phyloP scores from a whole-genome alignment of 2,113 vertebrate species.

The Platycercus adscitus region DNA sequence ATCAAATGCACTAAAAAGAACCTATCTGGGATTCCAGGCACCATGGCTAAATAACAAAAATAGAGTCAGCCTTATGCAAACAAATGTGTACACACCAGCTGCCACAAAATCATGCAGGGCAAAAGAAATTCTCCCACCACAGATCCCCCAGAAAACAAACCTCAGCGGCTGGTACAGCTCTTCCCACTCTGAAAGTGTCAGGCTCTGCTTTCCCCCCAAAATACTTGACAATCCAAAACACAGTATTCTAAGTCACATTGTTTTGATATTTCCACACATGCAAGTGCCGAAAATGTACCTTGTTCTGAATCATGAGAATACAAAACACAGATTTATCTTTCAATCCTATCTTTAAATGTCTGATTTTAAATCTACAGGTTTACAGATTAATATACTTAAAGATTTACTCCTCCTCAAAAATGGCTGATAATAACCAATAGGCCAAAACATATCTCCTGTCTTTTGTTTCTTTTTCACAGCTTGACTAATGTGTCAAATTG shows the following conservation, averaged over 20 bases:
- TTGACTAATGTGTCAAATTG: conserved; percentile 27
- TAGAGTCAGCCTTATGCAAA: conserved; percentile 24
- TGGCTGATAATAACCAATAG: conserved; percentile 3
- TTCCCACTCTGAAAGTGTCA: background rate
- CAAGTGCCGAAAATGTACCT: background rate
- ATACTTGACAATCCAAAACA: background rate
- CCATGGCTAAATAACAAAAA: conserved; percentile 35
- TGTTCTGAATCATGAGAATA: background rate
- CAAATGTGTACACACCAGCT: background rate
- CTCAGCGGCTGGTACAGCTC: background rate
- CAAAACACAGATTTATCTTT: background rate
- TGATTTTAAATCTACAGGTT: background rate
- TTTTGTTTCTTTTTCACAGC: background rate
- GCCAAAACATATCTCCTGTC: conserved; percentile 8
- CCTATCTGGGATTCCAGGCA: conserved; percentile 17
- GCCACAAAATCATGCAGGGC: background rate
- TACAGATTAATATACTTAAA: background rate
- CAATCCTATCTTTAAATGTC: background rate
- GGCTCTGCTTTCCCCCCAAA: background rate
- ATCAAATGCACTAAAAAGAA: conserved; percentile 2
- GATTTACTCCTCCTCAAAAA: background rate
- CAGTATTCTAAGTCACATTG: background rate
- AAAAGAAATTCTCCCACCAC: background rate
- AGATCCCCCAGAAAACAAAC: background rate
- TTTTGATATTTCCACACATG: background rate